Percentiles rank a stretch among this genome's conserved stretches.
Conservation (phyloP, 2,113 vertebrate genomes). For the Lasiurus cinereus region DNA sequence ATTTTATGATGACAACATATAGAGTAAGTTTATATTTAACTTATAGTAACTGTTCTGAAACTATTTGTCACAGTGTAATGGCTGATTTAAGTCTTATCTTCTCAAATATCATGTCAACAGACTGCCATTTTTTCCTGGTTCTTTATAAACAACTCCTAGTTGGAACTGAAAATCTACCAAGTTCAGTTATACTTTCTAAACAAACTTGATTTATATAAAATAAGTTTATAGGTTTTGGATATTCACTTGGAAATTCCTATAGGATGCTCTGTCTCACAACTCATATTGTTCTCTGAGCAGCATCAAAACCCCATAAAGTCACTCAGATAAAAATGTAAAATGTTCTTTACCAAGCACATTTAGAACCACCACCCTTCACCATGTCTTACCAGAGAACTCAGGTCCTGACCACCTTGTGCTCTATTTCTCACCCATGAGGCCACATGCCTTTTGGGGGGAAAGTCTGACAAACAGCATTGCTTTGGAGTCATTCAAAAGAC, state of each 20-base stretch:
- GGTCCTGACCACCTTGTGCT: background rate
- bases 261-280: background rate
- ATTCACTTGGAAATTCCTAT: background rate
- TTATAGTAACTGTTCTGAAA: background rate
- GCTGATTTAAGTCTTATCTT: conserved; percentile 3
- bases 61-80: background rate
- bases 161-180: background rate
- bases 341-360: background rate
- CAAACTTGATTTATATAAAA: conserved; percentile 7
- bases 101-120: background rate
- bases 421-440: conserved; percentile 29
- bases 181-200: conserved; percentile 13
- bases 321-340: background rate
- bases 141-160: conserved; percentile 1
- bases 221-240: background rate
- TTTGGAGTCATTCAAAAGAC: background rate
- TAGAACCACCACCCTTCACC: background rate
- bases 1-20: background rate
- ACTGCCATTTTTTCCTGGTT: background rate
- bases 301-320: conserved; percentile 15
- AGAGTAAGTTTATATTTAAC: conserved; percentile 35
- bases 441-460: background rate
- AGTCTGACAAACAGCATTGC: background rate
- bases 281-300: background rate
- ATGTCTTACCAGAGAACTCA: background rate